These are phyloP conservation scores for Ferrisia virgata DNA, from an alignment of 2,888 invertebrate genomes.

Conservation along the genomic window DNA sequence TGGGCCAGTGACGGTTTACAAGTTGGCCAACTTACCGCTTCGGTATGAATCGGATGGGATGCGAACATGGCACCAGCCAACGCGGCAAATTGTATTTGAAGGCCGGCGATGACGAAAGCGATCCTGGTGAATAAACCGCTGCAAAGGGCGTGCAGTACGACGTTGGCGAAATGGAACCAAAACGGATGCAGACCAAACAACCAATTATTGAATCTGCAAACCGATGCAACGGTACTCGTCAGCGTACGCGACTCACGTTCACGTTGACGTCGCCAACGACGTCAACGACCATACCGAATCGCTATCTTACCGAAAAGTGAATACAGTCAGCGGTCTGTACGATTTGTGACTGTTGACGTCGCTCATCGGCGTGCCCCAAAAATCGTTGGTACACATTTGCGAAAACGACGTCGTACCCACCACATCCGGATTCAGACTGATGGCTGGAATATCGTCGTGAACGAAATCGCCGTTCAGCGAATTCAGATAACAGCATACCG, in stretches of 20 bases:
- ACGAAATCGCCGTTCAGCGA: constrained; percentile 78
- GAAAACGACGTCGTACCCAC: constrained; percentile 63
- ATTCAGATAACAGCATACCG: constrained; percentile 68
- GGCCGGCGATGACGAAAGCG: constrained; percentile 65
- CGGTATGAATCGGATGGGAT: constrained; percentile 83
- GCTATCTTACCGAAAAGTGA: constrained; percentile 75
- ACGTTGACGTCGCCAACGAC: background rate
- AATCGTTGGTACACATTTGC: constrained; percentile 72
- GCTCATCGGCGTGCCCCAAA: constrained; percentile 88
- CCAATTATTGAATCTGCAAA: constrained; percentile 69
- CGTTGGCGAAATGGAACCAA: constrained; percentile 80
- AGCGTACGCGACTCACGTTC: background rate
- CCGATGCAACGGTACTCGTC: background rate
- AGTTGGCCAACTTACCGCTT: constrained; percentile 69
- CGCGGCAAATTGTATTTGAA: constrained; percentile 68
- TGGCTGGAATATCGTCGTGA: constrained; percentile 83
- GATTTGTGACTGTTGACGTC: constrained; percentile 80
- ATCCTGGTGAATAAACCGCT: constrained; percentile 70
- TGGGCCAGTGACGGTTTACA: no score
- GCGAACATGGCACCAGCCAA: constrained; percentile 75
- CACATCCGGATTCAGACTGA: constrained; percentile 77
- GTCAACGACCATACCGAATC: background rate
- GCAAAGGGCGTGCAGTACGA: constrained; percentile 70
- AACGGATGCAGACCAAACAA: constrained; percentile 67
- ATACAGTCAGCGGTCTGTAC: constrained; percentile 76